Evolutionary conservation across 30 jellyfish, hydroid and myxozoan genomes (phyloP).

Genomic region (Hydractinia symbiolongicarpus): DNA sequence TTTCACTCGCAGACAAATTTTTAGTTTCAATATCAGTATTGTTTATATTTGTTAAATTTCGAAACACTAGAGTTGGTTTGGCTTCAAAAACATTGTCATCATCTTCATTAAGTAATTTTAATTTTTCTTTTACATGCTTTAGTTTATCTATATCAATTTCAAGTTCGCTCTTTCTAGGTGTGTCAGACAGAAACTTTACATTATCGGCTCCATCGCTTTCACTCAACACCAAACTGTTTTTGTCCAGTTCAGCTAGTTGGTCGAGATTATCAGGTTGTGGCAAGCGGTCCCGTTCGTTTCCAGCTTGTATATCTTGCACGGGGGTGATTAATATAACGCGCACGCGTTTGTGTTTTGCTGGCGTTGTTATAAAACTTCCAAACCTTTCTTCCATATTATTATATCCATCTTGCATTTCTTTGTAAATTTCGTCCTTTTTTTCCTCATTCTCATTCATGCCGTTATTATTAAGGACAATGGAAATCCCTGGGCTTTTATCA

Average conservation of each 20-base stretch:
- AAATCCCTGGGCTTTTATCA: constrained; percentile 18
- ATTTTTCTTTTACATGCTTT: constrained; percentile 31
- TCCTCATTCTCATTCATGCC: constrained; percentile 22
- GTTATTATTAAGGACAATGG: constrained; percentile 21
- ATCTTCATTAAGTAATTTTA: constrained; percentile 26
- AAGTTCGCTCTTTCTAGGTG: constrained; percentile 22
- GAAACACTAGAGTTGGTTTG: background rate
- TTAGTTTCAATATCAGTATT: background rate
- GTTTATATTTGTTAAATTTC: background rate
- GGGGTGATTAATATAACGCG: constrained; percentile 17
- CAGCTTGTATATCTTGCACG: background rate
- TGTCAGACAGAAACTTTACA: background rate
- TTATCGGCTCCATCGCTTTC: background rate
- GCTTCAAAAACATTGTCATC: constrained; percentile 19
- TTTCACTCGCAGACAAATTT: background rate
- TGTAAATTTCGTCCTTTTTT: constrained; percentile 21
- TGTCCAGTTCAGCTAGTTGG: constrained; percentile 14
- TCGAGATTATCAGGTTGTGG: constrained; percentile 26
- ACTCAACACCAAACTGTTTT: background rate
- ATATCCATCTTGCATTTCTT: constrained; percentile 6
- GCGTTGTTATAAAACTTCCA: constrained; percentile 6
- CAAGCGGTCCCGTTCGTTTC: constrained; percentile 23
- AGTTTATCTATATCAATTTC: constrained; percentile 32
- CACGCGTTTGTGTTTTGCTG: constrained; percentile 1
- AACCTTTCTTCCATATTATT: constrained; percentile 26